These are phyloP conservation scores for Rhabditoides inermis DNA, from an alignment of 2,888 invertebrate genomes.

Conservation along the genomic window DNA sequence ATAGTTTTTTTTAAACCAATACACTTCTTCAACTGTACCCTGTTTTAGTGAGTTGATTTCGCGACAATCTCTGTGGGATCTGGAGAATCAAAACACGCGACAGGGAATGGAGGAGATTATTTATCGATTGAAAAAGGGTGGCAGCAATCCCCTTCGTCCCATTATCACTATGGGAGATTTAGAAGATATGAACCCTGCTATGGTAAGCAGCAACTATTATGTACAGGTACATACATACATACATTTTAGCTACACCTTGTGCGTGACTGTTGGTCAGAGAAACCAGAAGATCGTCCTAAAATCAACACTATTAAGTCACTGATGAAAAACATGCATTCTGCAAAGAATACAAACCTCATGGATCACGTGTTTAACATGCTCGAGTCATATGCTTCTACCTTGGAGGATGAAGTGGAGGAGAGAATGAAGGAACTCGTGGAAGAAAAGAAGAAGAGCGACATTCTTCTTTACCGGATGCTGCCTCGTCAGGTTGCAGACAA, in stretches of 20 bases:
- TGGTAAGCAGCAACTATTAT: constrained; percentile 11
- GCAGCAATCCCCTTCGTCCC: constrained; percentile 25
- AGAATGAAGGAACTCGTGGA: constrained; percentile 41
- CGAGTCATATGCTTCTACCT: constrained; percentile 34
- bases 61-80: constrained; percentile 27
- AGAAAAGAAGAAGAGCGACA: constrained; percentile 42
- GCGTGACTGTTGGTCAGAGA: constrained; percentile 47
- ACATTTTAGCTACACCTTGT: constrained; percentile 34
- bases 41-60: constrained; percentile 21
- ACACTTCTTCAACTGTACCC: too few species aligned
- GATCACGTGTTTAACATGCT: constrained; percentile 48
- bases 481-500: constrained; percentile 34
- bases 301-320: constrained; percentile 36
- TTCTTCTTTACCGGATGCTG: constrained; percentile 40
- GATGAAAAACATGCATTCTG: constrained; percentile 41
- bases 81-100: constrained; percentile 32
- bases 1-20: too few species aligned
- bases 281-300: constrained; percentile 34
- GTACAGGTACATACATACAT: neutral
- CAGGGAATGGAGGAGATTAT: constrained; percentile 37
- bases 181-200: constrained; percentile 34
- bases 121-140: constrained; percentile 39
- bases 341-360: constrained; percentile 46
- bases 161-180: constrained; percentile 19
- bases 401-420: constrained; percentile 39